Evolutionary conservation across 1,140 invertebrate genomes (phyloP), one percentile per base, ranked within the genome.

Genomic region (Drosophila obscura): DNA sequence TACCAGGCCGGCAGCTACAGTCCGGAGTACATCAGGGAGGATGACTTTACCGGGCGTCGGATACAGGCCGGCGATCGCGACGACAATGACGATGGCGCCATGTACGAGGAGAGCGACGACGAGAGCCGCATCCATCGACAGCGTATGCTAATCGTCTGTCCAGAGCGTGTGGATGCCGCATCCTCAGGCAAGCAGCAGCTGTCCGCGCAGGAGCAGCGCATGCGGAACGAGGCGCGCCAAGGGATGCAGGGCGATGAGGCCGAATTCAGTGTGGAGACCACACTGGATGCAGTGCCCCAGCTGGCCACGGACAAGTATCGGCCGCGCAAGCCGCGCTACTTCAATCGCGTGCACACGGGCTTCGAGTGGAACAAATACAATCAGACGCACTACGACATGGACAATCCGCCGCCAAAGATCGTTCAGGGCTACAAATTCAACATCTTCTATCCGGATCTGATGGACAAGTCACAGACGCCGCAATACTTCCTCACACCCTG

Each of bases 311-410:
- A 99, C 89, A 99, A 99, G 92, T 99, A 99, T 92, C 93, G 98
- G 9, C 99, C 99, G 0, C 92, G 98, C 19, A 99, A 99, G 92
- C 99, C 99, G 1, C 92, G 98, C 56, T 99, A 99, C 92, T 99
- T 99, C 92, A 99, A 99, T 93, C 94, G 98, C 68, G 96, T 97
- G 0, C 96, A 98, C 92, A 97, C 96, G 44, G 98, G 99, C 5
- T 99, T 99, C 93, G 99, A 99, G 91, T 99, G 99, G 99, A 99
- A 99, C 92, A 99, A 99, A 92, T 99, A 99, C 92, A 99, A 99
- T 93, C 99, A 99, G 93, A 99, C 98, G 15, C 99, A 99, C 93
- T 99, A 99, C 92, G 99, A 99, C 91, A 98, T 99, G 95, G 99
- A 99, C 92, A 99, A 99, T 94, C 99, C 99, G 43, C 99, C 99